Evolutionary conservation across 2,888 invertebrate species (phyloP), one percentile per base, ranked within the genome.

Genomic region (Melanostoma scalare): DNA sequence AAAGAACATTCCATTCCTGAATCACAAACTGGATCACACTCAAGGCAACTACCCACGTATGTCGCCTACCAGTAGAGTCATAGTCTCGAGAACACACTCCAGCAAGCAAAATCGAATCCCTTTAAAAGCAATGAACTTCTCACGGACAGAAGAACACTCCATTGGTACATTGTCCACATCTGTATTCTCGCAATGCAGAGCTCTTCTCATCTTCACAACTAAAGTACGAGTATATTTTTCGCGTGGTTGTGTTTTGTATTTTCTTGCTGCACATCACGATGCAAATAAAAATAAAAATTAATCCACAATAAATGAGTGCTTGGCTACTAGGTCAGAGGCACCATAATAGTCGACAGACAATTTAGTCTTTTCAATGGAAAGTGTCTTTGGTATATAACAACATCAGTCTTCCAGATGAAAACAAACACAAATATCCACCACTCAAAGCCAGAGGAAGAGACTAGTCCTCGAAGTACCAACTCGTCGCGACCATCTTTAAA

Each of bases 291-390:
- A n/a, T 36, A 20, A 68, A 75, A 52, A 60, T 68, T 31, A 60
- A 52, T 52, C 31, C 75, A 68, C 67, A 44, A 60, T 52, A 30
- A 6, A 75, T 20, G 20, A 52, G 58, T 38, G 38, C 42, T 53
- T 36, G 68, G 75, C 67, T 53, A 75, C 75, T 75, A 60, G 75
- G 75, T 75, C 68, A 68, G 58, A 67, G 60, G 58, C 52, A 42
- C 63, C 56, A 46, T 67, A 10, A 5, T 55, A 65, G 10, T 55
- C 63, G 20, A 35, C 55, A 46, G 6, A 55, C 10, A 56, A 36
- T 40, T 60, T 3, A 9, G 10, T 36, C 30, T 48, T 68, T 20
- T 38, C 20, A 20, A 30, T 38, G 48, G 58, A 69, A 5, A 8
- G 53, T 48, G 74, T 74, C 65, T 58, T 20, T 20, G 20, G 20